These are phyloP conservation scores for Trachymyrmex septentrionalis DNA, from an alignment of 1,140 invertebrate species.

Conservation along the genomic window DNA sequence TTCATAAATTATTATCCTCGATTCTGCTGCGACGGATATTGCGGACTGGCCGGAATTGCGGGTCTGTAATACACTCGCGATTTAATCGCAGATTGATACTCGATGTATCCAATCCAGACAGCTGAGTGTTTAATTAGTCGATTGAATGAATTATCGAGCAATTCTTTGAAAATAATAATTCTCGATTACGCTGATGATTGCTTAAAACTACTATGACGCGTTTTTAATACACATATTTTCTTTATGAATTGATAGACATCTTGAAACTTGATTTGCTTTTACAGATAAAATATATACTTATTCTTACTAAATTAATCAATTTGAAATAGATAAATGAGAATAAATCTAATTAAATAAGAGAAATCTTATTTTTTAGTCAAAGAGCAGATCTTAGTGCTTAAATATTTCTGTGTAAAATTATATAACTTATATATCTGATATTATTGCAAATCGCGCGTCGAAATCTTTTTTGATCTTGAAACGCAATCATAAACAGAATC, in stretches of 20 bases:
- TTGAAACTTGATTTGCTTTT: not conserved
- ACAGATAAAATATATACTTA: not conserved
- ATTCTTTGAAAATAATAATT: constrained; percentile 37
- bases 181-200: not conserved
- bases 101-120: not conserved
- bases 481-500: too few relatives aligned
- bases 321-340: too few relatives aligned
- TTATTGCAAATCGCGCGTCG: too few relatives aligned
- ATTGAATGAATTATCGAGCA: not conserved
- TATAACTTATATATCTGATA: too few relatives aligned
- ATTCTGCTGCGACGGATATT: constrained; percentile 25
- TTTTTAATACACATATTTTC: constrained; percentile 19
- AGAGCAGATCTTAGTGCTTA: too few relatives aligned
- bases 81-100: constrained; percentile 31
- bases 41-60: not conserved
- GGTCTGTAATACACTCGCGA: not conserved
- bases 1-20: constrained; percentile 51
- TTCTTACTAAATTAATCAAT: constrained; percentile 1
- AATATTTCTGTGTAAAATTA: too few relatives aligned
- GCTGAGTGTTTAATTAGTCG: constrained; percentile 71
- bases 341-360: too few relatives aligned
- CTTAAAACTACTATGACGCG: not conserved
- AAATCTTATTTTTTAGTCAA: too few relatives aligned
- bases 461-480: too few relatives aligned
- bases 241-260: not conserved